A percentile compares a stretch with the other conserved stretches of the same genome.
Evolutionary conservation across 2,113 vertebrate species (phyloP).

Genomic region (Eulacestoma nigropectus): DNA sequence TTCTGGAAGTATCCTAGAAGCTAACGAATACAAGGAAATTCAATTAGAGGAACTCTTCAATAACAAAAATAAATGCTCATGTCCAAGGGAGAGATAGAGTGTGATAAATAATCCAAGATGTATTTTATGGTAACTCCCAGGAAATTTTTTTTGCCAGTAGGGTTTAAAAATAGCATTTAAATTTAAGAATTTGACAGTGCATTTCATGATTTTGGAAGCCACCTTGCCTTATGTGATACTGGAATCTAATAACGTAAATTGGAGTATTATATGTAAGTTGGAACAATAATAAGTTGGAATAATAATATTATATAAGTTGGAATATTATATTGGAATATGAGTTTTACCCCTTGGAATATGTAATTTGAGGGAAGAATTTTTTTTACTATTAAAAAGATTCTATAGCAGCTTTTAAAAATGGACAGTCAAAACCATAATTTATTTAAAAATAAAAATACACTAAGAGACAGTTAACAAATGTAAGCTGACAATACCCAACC

Average conservation of each 20-base stretch:
- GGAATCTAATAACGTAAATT: background rate
- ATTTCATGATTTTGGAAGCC: background rate
- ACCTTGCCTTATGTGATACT: background rate
- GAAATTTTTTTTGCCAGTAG: background rate
- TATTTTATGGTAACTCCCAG: background rate
- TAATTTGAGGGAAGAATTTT: background rate
- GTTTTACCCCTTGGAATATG: background rate
- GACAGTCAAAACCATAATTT: background rate
- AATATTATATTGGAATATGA: background rate
- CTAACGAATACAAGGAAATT: background rate
- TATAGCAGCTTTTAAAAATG: background rate
- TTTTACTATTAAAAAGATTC: background rate
- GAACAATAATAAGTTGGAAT: background rate
- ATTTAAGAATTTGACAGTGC: background rate
- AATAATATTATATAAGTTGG: background rate
- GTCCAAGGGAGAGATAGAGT: background rate
- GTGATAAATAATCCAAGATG: background rate
- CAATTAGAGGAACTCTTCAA: background rate
- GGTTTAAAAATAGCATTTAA: background rate
- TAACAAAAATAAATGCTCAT: background rate
- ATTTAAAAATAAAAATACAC: background rate
- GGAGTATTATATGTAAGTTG: background rate
- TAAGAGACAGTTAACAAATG: background rate
- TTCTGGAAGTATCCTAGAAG: background rate
- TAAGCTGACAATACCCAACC: background rate